Base-by-base conservation (phyloP, 2,888 invertebrate species). In the Eumacrocentrus americanus region DNA sequence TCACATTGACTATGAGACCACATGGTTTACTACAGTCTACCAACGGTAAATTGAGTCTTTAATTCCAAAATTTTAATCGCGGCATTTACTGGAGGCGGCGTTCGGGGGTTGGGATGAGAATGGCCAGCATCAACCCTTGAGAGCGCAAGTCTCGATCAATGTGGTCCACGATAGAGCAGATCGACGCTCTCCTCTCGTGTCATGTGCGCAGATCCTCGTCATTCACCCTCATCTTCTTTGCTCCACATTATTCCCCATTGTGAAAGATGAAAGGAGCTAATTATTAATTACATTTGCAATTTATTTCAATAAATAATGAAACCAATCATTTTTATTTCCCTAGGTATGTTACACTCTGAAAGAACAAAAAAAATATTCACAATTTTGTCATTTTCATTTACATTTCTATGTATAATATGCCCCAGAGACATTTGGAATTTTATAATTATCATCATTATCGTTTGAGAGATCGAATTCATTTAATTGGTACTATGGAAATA, bases 81-180 rank as follows among this genome's bases (percentile, higher is more conserved):
- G 72, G 70, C 75, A 75, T 76, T 71, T 72, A 72, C 72, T 66
- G 66, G 67, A 67, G 70, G 62, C 65, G 67, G 67, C 65, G 63
- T 69, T 66, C 68, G 65, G 72, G 71, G 72, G 70, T 72, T 67
- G 73, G 67, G 64, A 61, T 68, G 63, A 71, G 72, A 76, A 71
- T 70, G 65, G 67, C 64, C 58, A 61, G 67, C 68, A 63, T 67
- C 57, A 56, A 62, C 67, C 69, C 67, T 62, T n/a, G n/a, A n/a
- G 60, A 64, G 74, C 75, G 76, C 75, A 70, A 69, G 73, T 63
- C 72, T 70, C 73, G 74, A 76, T 76, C 76, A 72, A 76, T 76
- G 66, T 68, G 71, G 70, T 70, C 70, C 74, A 48, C 23, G 58
- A 48, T 61, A 66, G 67, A 70, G n/a, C n/a, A n/a, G n/a, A n/a